Evolutionary conservation across 2,888 invertebrate genomes (phyloP), one percentile per base, ranked within the genome.

Genomic region (Dynastes tityus): DNA sequence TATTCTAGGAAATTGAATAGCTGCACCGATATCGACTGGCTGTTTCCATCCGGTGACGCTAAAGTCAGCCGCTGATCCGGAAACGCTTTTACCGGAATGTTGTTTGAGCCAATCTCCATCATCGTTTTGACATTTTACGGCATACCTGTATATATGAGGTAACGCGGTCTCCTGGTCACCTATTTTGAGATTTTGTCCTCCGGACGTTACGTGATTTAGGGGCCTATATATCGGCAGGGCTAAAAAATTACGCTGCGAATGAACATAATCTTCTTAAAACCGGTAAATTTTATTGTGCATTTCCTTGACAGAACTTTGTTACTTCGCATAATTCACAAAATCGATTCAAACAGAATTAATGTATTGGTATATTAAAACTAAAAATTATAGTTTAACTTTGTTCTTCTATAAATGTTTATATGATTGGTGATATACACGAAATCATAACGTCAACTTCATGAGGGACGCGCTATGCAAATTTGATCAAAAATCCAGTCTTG

Each of bases 41-140:
- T 82, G 84, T 83, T 85, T 82, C 82, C 80, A 81, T 80, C 81
- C 79, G 77, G 80, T 79, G 80, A 81, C 80, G 82, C 78, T 79
- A 79, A 81, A 82, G 79, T 78, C 81, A 79, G 80, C 75, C 80
- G 85, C 81, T 85, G 87, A 87, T 86, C 86, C 85, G 85, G 86
- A 87, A 87, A 87, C 86, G 87, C 87, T 87, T 87, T 87, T 87
- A 86, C 84, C 85, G 85, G 85, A 87, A 86, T 86, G 87, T 87
- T 86, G 85, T 87, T 84, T 84, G 84, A 82, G 82, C 84, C 84
- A 84, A 85, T 86, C 86, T 86, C 86, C 85, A 86, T 86, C 86
- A 86, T 80, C 84, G 83, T 86, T 87, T 86, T 86, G 86, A 86
- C 86, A 83, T 86, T 87, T 86, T 86, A 86, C 85, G 85, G 84